phyloP scores from a whole-genome alignment of 2,888 invertebrate genomes.

The Aspidiotus rigidus region DNA sequence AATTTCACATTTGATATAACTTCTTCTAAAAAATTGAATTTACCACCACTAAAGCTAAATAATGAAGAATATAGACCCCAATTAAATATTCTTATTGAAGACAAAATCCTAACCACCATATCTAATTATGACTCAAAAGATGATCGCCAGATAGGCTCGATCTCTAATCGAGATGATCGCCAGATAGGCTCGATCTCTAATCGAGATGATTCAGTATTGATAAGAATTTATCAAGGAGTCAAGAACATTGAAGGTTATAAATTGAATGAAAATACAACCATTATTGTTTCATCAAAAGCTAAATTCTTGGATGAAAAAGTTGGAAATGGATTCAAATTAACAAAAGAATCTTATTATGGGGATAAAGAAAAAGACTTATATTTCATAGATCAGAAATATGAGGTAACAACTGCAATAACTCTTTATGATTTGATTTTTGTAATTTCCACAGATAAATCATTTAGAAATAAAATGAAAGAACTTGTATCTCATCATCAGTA shows the following conservation, averaged over 20 bases:
- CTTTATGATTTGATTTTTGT: background rate
- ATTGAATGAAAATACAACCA: background rate
- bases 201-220: background rate
- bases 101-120: background rate
- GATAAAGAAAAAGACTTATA: constrained; percentile 8
- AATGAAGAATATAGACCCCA: background rate
- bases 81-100: constrained; percentile 10
- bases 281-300: background rate
- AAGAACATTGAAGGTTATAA: background rate
- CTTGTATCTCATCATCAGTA: no score
- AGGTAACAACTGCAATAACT: background rate
- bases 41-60: background rate
- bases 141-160: no score
- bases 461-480: background rate
- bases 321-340: constrained; percentile 8
- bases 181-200: no score
- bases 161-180: no score
- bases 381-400: no score
- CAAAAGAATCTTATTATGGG: background rate
- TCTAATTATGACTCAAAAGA: background rate
- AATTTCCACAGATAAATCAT: background rate
- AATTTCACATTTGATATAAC: background rate
- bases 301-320: background rate
- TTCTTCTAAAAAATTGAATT: background rate
- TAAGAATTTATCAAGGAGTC: constrained; percentile 1